Evolutionary conservation across 2,113 vertebrate species (phyloP).

Genomic region (Corythoichthys intestinalis): DNA sequence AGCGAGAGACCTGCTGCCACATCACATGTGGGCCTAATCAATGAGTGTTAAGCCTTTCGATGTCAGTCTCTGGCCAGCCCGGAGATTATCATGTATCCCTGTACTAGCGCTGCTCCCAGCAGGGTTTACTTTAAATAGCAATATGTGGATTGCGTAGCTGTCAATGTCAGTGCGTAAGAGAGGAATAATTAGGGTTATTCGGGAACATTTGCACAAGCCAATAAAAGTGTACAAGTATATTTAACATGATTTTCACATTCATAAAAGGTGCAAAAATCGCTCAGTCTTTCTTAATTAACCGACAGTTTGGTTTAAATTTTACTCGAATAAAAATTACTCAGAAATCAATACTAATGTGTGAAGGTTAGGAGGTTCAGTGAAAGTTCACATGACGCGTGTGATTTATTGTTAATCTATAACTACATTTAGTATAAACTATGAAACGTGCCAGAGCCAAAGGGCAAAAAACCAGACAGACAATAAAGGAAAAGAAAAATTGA

Average conservation of each 20-base stretch:
- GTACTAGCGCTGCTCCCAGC: constrained; percentile 46
- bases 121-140: constrained; percentile 61
- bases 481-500: not conserved
- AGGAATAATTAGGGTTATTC: constrained; percentile 22
- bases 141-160: constrained; percentile 45
- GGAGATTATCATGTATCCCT: constrained; percentile 60
- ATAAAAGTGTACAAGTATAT: constrained; percentile 11
- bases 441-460: constrained; percentile 9
- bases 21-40: constrained; percentile 62
- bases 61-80: constrained; percentile 37
- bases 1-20: constrained; percentile 37
- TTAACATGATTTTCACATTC: constrained; percentile 20
- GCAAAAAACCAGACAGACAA: not conserved
- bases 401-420: constrained; percentile 52
- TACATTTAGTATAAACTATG: constrained; percentile 13
- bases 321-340: not conserved
- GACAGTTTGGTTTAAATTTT: not conserved
- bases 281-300: not conserved
- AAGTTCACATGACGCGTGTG: constrained; percentile 5
- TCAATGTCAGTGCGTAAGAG: constrained; percentile 13
- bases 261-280: not conserved
- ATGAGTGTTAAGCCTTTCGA: constrained; percentile 56
- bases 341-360: constrained; percentile 18
- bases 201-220: constrained; percentile 5
- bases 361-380: constrained; percentile 11